phyloP scores from a whole-genome alignment of 2,113 vertebrate genomes.

The Ptilonorhynchus violaceus region DNA sequence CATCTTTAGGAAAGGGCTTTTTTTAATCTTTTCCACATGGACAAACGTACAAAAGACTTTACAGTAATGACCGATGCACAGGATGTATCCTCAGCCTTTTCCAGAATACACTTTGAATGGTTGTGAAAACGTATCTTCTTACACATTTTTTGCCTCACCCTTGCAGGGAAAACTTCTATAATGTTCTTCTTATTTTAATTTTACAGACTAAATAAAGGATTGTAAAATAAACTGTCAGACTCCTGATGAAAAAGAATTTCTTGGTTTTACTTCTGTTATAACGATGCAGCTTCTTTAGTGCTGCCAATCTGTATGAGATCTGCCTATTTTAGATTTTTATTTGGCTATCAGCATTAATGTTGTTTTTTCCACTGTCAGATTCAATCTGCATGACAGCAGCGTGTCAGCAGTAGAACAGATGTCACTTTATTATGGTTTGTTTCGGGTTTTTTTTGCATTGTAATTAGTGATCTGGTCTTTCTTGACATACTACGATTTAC shows the following conservation, averaged over 20 bases:
- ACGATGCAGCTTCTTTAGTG: not conserved
- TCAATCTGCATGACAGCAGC: constrained; percentile 34
- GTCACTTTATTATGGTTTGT: not conserved
- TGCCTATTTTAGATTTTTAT: not conserved
- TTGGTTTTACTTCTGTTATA: not conserved
- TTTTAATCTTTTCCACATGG: not conserved
- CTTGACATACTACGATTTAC: not conserved
- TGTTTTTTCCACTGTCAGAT: not conserved
- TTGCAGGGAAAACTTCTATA: not conserved
- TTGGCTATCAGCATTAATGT: not conserved
- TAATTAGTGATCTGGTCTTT: constrained; percentile 8
- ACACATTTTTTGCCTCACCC: not conserved
- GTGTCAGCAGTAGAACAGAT: constrained; percentile 16
- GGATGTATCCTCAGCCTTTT: not conserved
- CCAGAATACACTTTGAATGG: not conserved
- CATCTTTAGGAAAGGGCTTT: not conserved
- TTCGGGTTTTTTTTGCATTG: not conserved
- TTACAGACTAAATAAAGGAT: not conserved
- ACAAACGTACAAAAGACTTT: not conserved
- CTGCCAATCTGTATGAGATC: not conserved
- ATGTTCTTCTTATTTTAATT: not conserved
- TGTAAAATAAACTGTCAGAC: not conserved
- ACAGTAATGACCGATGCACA: not conserved
- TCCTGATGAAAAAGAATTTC: not conserved
- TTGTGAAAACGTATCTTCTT: not conserved